phyloP scores from a whole-genome alignment of 2,888 invertebrate genomes.

The Gastrophysa polygoni region DNA sequence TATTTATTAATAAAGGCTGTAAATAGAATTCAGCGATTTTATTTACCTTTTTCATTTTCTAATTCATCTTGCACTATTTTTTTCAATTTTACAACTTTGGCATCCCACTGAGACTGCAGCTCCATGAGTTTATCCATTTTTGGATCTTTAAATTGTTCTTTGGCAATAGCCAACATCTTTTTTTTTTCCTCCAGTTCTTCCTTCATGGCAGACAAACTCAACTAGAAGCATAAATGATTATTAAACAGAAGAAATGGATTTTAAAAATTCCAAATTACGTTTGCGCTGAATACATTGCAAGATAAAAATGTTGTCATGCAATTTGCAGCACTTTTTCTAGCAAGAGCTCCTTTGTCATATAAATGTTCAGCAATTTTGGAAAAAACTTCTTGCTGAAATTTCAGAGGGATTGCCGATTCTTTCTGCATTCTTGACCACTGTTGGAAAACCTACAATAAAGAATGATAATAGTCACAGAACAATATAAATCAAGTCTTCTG shows the following conservation, averaged over 20 bases:
- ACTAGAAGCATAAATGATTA: constrained; percentile 46
- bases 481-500: too few relatives aligned
- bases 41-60: constrained; percentile 46
- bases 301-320: constrained; percentile 79
- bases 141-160: constrained; percentile 67
- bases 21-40: constrained; percentile 4
- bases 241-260: background rate
- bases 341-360: constrained; percentile 81
- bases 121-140: constrained; percentile 58
- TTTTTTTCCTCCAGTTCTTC: constrained; percentile 66
- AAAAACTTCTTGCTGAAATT: constrained; percentile 71
- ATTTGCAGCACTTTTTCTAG: constrained; percentile 83
- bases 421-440: constrained; percentile 81
- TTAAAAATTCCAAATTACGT: constrained; percentile 60
- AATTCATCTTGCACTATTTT: constrained; percentile 61
- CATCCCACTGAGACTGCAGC: constrained; percentile 60
- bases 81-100: constrained; percentile 61
- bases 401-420: constrained; percentile 79
- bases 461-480: too few relatives aligned
- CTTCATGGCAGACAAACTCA: constrained; percentile 59
- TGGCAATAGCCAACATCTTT: constrained; percentile 35
- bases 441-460: constrained; percentile 62
- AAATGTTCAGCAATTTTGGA: constrained; percentile 73
- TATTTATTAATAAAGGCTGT: too few relatives aligned
- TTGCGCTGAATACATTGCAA: constrained; percentile 85